Evolutionary conservation across 2,113 vertebrate species (phyloP), one percentile per base, ranked within the genome.

Genomic region (Halcyon senegalensis): DNA sequence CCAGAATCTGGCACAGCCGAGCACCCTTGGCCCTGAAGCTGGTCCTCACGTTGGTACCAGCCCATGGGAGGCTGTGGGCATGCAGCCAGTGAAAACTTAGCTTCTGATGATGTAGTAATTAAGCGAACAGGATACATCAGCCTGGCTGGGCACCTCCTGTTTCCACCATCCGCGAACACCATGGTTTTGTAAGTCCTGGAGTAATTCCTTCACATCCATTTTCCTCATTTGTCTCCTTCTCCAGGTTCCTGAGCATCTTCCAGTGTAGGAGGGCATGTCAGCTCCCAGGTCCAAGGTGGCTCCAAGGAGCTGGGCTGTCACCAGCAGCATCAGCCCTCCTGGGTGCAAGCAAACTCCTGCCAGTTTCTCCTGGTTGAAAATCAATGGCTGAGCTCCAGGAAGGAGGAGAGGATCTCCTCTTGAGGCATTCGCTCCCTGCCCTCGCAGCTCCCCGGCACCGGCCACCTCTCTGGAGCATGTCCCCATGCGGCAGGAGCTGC

Each of bases 401-500:
- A 59, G 46, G 15, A 81, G 33, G 8, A 88, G 68, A 59, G 75
- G 17, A 66, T 14, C 37, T 75, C 73, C 28, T 77, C 31, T 21
- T 0, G 0, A 82, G 27, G 37, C 4, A 2, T 35, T 80, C 0
- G 0, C 24, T 70, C 48, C 60, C 56, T 46, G 73, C 35, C 43
- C 69, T 67, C 4, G 0, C 50, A 74, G 77, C 28, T 89, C 75
- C 78, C 55, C 1, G 0, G 46, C 37, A 25, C 48, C 2, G 2
- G 64, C 33, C 2, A 6, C 70, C 27, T 51, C 87, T 66, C 64
- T 1, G 0, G 80, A 80, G 70, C 25, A 5, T 74, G 75, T 90
- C 46, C 73, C 86, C 72, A n/a, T 3, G 16, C 8, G 0, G 78
- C 56, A 84, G 81, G 64, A 76, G 73, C 86, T 70, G 77, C 11